Conservation (phyloP, 2,888 invertebrate genomes). For the Eutolmus rufibarbis region DNA sequence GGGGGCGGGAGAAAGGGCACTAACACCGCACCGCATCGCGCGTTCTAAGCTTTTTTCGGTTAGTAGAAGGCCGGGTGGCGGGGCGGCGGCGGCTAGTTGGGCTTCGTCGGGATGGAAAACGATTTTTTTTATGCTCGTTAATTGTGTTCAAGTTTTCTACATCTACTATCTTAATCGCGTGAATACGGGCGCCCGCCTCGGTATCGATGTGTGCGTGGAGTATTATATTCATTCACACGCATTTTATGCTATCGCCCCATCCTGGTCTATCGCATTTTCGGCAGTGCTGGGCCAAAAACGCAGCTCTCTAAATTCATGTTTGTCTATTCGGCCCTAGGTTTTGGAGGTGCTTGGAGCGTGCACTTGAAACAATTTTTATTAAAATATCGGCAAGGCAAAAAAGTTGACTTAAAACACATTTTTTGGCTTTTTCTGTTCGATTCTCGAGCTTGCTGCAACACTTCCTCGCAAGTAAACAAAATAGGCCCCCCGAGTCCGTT, state of each 20-base stretch:
- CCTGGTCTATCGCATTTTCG: constrained; percentile 53
- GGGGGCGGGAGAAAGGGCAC: background rate
- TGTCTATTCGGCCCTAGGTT: constrained; percentile 64
- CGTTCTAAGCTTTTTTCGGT: constrained; percentile 16
- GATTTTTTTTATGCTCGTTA: constrained; percentile 26
- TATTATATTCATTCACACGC: constrained; percentile 52
- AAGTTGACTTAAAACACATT: background rate
- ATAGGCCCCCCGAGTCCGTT: background rate
- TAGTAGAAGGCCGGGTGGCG: background rate
- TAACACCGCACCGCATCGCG: background rate
- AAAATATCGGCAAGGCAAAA: constrained; percentile 32
- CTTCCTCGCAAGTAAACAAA: background rate
- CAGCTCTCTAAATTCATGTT: constrained; percentile 62
- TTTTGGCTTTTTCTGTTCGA: background rate
- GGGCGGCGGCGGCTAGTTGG: background rate
- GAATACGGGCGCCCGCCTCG: background rate
- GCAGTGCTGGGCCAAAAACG: constrained; percentile 57
- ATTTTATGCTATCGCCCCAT: constrained; percentile 53
- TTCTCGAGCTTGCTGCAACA: background rate
- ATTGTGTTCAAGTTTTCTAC: constrained; percentile 33
- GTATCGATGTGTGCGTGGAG: constrained; percentile 43
- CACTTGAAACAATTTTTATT: constrained; percentile 48
- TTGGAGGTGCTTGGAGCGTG: constrained; percentile 63
- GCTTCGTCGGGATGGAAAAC: background rate
- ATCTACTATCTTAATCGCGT: constrained; percentile 10